Evolutionary conservation across 2,113 vertebrate genomes (phyloP), one percentile per base, ranked within the genome.

Genomic region (Ictalurus furcatus): DNA sequence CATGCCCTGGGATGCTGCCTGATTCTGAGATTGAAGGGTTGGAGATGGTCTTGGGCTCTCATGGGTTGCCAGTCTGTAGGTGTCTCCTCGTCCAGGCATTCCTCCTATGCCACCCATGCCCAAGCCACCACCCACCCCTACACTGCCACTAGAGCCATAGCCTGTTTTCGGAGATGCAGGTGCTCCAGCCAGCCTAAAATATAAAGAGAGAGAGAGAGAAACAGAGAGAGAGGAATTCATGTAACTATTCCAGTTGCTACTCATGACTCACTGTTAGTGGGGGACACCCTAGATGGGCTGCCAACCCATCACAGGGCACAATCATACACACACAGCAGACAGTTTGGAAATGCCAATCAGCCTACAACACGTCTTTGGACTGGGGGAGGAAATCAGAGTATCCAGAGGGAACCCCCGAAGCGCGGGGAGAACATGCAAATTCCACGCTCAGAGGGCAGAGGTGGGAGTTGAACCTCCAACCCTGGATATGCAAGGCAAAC

Each of bases 41-140:
- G 88, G 19, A 63, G 90, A 63, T 21, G 94, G 92, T 61, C 92
- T 92, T 0, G 94, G 94, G 73, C 93, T 94, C 14, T 96, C 95
- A 2, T 96, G 95, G 65, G 94, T 91, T 6, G 93, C 94, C 87
- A 95, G 93, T 65, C 94, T 94, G 89, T 96, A 95, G 1, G 94
- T 92, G 69, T 94, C 95, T 9, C 83, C 93, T 44, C 91, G 84
- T 81, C 63, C 74, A 59, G 73, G 25, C n/a, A 89, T 87, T 89
- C 93, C 91, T 61, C 87, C 93, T 52, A 82, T 73, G 69, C 84
- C 80, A 54, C 94, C 89, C 13, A 44, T 94, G 52, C 87, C 90
- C 54, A 93, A 63, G 6, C 92, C 92, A 88, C 92, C 94, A 4
- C 92, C 93, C 67, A 85, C 85, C 52, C 90, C 89, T 52, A 87